Evolutionary conservation across 2,797 vertebrate species (phyloP).

Genomic region (Eleutherodactylus coqui): DNA sequence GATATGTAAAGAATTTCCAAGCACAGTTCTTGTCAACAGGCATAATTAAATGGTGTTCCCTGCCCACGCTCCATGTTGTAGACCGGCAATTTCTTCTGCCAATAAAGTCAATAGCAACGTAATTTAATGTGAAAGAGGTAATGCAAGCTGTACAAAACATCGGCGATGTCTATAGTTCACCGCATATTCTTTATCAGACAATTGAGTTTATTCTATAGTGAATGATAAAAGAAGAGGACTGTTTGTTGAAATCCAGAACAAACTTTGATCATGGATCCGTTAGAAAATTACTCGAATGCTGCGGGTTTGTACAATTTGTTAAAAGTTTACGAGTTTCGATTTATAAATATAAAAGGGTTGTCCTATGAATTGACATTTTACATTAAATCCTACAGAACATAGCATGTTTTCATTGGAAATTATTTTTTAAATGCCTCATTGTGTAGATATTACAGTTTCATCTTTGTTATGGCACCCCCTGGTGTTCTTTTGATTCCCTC

Average conservation of each 20-base stretch:
- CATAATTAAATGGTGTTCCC: conserved; percentile 19
- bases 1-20: conserved; percentile 71
- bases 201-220: not conserved
- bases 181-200: not conserved
- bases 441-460: too few species aligned
- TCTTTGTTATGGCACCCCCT: too few species aligned
- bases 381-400: too few species aligned
- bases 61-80: not conserved
- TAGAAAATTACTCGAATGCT: not conserved
- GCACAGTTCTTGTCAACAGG: conserved; percentile 54
- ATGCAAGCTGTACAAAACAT: conserved; percentile 7
- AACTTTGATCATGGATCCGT: not conserved
- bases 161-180: not conserved
- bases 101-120: conserved; percentile 18
- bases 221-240: not conserved
- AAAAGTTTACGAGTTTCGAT: too few species aligned
- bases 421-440: too few species aligned
- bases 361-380: not conserved
- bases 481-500: not conserved
- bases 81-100: not conserved
- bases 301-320: not conserved
- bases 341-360: too few species aligned
- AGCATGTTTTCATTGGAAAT: too few species aligned
- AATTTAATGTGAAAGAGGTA: not conserved
- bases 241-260: not conserved